Evolutionary conservation across 2,888 invertebrate species (phyloP).

Genomic region (Lasioglossum morio): DNA sequence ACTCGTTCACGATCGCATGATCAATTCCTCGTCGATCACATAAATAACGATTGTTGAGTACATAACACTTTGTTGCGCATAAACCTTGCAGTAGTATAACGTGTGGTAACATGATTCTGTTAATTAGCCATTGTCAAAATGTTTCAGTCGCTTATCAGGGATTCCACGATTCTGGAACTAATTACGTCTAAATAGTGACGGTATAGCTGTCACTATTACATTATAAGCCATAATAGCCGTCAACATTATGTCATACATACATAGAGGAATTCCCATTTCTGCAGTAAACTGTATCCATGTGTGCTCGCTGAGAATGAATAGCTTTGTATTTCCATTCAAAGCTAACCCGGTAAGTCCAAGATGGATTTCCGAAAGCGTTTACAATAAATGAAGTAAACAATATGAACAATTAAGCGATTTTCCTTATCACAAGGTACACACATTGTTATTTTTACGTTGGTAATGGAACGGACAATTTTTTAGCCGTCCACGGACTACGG

Average conservation of each 20-base stretch:
- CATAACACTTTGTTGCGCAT: neutral
- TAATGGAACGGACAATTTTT: neutral
- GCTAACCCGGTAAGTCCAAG: neutral
- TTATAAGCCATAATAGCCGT: slow-evolving; percentile 9
- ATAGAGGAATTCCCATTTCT: neutral
- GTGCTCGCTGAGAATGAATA: neutral
- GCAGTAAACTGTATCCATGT: neutral
- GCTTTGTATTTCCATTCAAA: neutral
- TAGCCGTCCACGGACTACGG: neutral
- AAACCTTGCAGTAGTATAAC: neutral
- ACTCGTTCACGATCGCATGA: neutral
- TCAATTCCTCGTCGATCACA: neutral
- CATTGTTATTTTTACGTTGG: neutral
- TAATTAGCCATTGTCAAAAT: neutral
- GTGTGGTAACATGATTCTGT: neutral
- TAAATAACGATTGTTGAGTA: neutral
- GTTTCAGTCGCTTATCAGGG: neutral
- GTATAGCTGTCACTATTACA: neutral
- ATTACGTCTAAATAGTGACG: neutral
- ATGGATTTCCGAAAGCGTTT: neutral
- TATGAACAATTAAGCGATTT: neutral
- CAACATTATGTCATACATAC: neutral
- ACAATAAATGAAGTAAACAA: neutral
- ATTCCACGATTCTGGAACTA: neutral
- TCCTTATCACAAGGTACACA: neutral